A percentile compares a stretch with the other conserved stretches of the same genome.
Conservation (phyloP, 2,113 vertebrate species). For the Rhineura floridana region DNA sequence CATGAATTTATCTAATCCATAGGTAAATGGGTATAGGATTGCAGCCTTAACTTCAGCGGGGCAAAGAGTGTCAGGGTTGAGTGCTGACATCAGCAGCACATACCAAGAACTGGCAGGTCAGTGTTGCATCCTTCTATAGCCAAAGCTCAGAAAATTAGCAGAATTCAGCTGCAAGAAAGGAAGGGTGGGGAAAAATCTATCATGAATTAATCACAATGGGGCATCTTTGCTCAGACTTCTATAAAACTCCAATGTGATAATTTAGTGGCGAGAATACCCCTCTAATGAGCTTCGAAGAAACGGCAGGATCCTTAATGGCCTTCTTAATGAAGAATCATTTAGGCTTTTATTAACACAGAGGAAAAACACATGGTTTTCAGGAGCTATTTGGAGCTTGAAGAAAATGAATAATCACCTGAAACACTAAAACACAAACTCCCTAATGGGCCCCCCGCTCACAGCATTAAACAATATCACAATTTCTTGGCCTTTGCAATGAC, state of each 20-base stretch:
- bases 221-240: conserved; percentile 60
- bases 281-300: conserved; percentile 78
- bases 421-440: conserved; percentile 51
- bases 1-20: too few relatives aligned
- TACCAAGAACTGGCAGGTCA: background rate
- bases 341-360: conserved; percentile 77
- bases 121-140: background rate
- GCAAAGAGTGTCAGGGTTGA: too few relatives aligned
- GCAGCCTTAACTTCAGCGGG: too few relatives aligned
- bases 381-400: conserved; percentile 60
- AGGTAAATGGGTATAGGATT: too few relatives aligned
- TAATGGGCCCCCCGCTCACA: conserved; percentile 54
- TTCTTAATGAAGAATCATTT: conserved; percentile 82
- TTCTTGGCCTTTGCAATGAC: conserved; percentile 33
- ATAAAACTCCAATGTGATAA: conserved; percentile 69
- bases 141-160: conserved; percentile 14
- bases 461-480: conserved; percentile 51
- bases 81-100: too few relatives aligned
- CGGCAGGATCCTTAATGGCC: conserved; percentile 76
- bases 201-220: conserved; percentile 68
- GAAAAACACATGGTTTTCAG: conserved; percentile 71
- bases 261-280: conserved; percentile 71
- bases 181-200: conserved; percentile 48
- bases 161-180: conserved; percentile 6
- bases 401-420: conserved; percentile 66